Evolutionary conservation across 2,888 invertebrate species (phyloP), one percentile per base, ranked within the genome.

Genomic region (Lochmaea capreae): DNA sequence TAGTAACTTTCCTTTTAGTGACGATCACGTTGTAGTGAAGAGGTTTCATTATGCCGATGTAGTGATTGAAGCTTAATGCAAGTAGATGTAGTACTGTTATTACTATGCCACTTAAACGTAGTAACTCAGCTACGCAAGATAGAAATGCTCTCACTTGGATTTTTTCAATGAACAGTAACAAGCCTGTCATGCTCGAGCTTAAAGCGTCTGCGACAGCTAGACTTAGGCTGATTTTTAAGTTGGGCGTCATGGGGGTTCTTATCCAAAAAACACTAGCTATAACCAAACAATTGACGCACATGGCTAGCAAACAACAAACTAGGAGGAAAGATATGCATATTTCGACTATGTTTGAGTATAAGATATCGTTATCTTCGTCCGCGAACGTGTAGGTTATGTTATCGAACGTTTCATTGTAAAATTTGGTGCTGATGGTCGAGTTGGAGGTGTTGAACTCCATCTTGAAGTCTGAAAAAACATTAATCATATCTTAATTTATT

Each of bases 31-130:
- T 88, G 83, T 92, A 92, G 79, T 91, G 91, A 10, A 93, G 87
- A 0, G 93, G 93, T 76, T 84, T 84, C 75, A 84, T 73, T 54
- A 92, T 91, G 18, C 93, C 92, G 57, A 92, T 86, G 86, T 92
- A 93, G 83, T 93, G 93, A 85, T 92, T 92, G 72, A 91, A 85
- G 43, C 92, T 91, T 42, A 93, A 85, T 0, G 90, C 90, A 52
- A 92, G 85, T 3, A 93, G 88, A 81, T 93, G 92, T 59, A 89
- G 86, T 12, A 92, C 91, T 0, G 92, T 91, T 18, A 91, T 90
- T 59, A 92, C 88, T 71, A 92, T 88, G 3, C 90, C 90, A 18
- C 90, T 90, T 71, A 91, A 85, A 73, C 92, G 83, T 72, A 88
- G 83, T 42, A 87, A 86, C 80, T 89, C 89, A n/a, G 89, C 78